These are phyloP conservation scores for Phrynocephalus guinanensis DNA, from an alignment of 2,797 vertebrate species.

Conservation along the genomic window DNA sequence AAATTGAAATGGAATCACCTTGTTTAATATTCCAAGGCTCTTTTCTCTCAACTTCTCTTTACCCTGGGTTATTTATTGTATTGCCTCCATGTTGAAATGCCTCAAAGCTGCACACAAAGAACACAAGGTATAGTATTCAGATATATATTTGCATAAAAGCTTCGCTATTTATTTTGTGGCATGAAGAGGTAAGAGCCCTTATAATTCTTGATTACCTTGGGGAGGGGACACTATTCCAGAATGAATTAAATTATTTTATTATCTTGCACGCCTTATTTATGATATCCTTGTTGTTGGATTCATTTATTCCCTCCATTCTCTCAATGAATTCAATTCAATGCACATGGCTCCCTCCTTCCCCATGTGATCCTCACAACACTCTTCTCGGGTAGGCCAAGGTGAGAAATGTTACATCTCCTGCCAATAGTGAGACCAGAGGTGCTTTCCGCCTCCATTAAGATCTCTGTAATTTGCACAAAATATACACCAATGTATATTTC, in stretches of 20 bases:
- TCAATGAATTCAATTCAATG: background rate
- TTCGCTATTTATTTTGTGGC: conserved; percentile 42
- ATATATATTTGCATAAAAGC: conserved; percentile 45
- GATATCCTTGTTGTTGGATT: background rate
- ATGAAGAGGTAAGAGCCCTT: background rate
- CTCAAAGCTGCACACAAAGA: conserved; percentile 17
- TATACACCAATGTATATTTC: too few species aligned
- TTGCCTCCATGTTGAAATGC: conserved; percentile 3
- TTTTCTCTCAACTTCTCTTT: conserved; percentile 20
- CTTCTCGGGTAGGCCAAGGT: background rate
- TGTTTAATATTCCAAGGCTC: conserved; percentile 14
- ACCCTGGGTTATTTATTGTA: conserved; percentile 27
- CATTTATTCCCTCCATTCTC: background rate
- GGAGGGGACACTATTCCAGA: conserved; percentile 21
- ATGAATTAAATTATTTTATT: background rate
- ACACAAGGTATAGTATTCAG: conserved; percentile 35
- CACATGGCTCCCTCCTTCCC: too few species aligned
- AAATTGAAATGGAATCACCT: conserved; percentile 26
- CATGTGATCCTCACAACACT: background rate
- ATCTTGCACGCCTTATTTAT: background rate
- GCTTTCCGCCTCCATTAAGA: too few species aligned
- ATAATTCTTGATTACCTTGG: conserved; percentile 35
- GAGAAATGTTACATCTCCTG: too few species aligned
- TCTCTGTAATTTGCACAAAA: too few species aligned
- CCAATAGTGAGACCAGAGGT: too few species aligned